These are phyloP conservation scores for Kryptolebias marmoratus DNA, from an alignment of 2,113 vertebrate species.

Conservation along the genomic window DNA sequence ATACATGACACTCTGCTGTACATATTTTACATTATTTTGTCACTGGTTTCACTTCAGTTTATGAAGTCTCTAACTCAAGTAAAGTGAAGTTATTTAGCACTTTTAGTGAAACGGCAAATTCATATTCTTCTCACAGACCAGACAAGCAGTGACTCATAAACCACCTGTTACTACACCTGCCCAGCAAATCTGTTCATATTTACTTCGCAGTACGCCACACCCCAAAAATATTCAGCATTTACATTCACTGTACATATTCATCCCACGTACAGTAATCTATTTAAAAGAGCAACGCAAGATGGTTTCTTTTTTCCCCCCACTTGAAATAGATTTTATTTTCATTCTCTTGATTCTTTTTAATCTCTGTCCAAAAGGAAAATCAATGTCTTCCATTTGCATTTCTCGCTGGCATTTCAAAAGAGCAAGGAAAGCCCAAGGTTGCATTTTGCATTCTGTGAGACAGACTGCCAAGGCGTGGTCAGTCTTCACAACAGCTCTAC, in stretches of 20 bases:
- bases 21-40: background rate
- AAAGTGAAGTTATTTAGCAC: slow-evolving; percentile 44
- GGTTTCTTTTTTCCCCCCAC: background rate
- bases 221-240: background rate
- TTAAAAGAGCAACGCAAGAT: background rate
- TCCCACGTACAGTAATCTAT: background rate
- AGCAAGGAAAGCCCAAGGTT: slow-evolving; percentile 68
- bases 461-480: slow-evolving; percentile 61
- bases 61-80: slow-evolving; percentile 30
- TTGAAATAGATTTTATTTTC: background rate
- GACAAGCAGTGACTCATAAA: slow-evolving; percentile 57
- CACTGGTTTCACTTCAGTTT: slow-evolving; percentile 25
- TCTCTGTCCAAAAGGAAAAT: slow-evolving; percentile 3
- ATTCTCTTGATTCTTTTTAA: slow-evolving; percentile 11
- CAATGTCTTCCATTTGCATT: slow-evolving; percentile 3
- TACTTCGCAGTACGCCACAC: slow-evolving; percentile 5
- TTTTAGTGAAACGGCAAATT: slow-evolving; percentile 37
- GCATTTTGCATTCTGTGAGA: slow-evolving; percentile 60
- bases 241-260: background rate
- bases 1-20: background rate
- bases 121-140: slow-evolving; percentile 20
- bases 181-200: slow-evolving; percentile 58
- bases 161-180: slow-evolving; percentile 68
- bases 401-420: slow-evolving; percentile 37
- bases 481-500: slow-evolving; percentile 56